A percentile compares a stretch with the other conserved stretches of the same genome.
phyloP scores from a whole-genome alignment of 2,888 invertebrate genomes.

The Smittia aterrima region DNA sequence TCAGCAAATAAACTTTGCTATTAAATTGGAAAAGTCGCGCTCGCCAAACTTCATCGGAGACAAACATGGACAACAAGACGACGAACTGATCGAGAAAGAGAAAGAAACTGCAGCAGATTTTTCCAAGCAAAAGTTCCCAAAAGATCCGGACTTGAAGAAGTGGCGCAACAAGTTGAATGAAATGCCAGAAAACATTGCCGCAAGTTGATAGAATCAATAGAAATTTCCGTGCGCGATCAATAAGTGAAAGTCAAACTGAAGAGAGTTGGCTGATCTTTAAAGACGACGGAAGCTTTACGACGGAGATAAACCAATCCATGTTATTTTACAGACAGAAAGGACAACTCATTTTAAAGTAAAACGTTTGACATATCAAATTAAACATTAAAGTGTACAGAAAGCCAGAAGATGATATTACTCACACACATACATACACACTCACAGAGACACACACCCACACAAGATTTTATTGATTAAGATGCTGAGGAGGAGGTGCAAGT shows the following conservation, averaged over 20 bases:
- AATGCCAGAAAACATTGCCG: conserved; percentile 42
- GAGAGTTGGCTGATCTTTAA: not conserved
- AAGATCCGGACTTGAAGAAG: conserved; percentile 27
- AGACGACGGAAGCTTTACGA: not conserved
- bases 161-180: conserved; percentile 41
- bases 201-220: conserved; percentile 39
- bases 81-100: conserved; percentile 6
- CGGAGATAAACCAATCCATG: not conserved
- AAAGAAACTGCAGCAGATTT: not conserved
- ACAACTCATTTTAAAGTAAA: conserved; percentile 13
- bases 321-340: conserved; percentile 19
- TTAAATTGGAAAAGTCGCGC: conserved; percentile 40
- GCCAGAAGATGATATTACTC: conserved; percentile 6
- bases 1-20: conserved; percentile 39
- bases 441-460: not conserved
- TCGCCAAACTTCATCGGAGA: conserved; percentile 25
- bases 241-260: not conserved
- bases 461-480: not conserved
- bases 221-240: not conserved
- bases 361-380: conserved; percentile 40
- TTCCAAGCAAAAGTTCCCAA: not conserved
- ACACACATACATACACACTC: not conserved
- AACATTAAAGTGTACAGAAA: conserved; percentile 37
- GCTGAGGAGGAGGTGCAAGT: not conserved
- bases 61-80: conserved; percentile 29